Percentiles rank a stretch among this genome's conserved stretches.
Conservation (phyloP, 1,140 invertebrate genomes). For the Drosophila repletoides region DNA sequence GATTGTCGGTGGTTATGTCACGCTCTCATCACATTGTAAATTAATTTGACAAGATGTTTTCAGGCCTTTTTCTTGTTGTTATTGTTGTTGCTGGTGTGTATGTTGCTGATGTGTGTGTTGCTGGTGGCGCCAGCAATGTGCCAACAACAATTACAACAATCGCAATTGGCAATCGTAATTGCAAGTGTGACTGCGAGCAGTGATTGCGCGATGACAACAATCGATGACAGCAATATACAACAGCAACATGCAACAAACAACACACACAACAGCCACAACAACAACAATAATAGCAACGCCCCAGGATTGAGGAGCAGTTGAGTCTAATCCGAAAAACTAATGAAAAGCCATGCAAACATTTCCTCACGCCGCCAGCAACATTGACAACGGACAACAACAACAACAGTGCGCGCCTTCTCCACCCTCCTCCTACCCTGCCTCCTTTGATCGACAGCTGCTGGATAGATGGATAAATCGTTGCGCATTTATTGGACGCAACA, state of each 20-base stretch:
- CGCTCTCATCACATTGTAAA: slow-evolving; percentile 64
- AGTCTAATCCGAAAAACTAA: slow-evolving; percentile 62
- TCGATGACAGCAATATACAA: slow-evolving; percentile 22
- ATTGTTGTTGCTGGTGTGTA: not conserved
- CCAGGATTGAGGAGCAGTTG: slow-evolving; percentile 51
- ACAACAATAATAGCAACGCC: slow-evolving; percentile 22
- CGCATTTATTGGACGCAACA: slow-evolving; percentile 56
- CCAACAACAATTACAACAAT: slow-evolving; percentile 78
- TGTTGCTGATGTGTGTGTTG: slow-evolving; percentile 1
- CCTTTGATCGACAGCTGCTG: slow-evolving; percentile 50
- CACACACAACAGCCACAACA: not conserved
- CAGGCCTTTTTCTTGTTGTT: slow-evolving; percentile 14
- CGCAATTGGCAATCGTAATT: slow-evolving; percentile 71
- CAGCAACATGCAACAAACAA: slow-evolving; percentile 29
- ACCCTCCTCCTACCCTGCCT: not conserved
- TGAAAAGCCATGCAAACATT: slow-evolving; percentile 79
- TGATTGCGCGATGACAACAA: slow-evolving; percentile 49
- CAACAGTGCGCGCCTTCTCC: not conserved
- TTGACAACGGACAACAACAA: slow-evolving; percentile 34
- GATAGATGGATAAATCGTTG: slow-evolving; percentile 68
- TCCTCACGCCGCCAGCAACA: slow-evolving; percentile 77
- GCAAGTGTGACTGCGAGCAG: slow-evolving; percentile 65
- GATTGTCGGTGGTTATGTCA: slow-evolving; percentile 44
- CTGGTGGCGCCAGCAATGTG: slow-evolving; percentile 58
- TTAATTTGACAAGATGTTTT: slow-evolving; percentile 76